Conservation (phyloP, 2,113 vertebrate genomes). For the Toxostoma redivivum region DNA sequence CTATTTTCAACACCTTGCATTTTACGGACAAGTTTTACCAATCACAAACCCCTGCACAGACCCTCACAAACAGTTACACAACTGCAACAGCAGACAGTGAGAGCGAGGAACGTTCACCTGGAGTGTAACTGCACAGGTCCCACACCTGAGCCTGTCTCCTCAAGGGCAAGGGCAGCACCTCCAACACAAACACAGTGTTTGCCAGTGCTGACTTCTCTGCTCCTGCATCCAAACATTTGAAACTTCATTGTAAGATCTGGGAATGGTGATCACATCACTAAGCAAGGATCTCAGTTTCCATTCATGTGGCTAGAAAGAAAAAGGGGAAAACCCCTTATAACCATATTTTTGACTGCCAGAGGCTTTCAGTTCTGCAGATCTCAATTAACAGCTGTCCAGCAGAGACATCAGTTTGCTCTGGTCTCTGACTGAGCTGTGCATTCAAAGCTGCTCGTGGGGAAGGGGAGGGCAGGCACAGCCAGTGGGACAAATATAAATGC, state of each 20-base stretch:
- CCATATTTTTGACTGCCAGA: not conserved
- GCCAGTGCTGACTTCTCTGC: not conserved
- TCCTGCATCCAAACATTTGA: fast-evolving
- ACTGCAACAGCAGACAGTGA: not conserved
- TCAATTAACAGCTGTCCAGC: not conserved
- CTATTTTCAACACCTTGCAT: not conserved
- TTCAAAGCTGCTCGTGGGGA: not conserved
- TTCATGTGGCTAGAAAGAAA: not conserved
- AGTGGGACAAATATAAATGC: not conserved
- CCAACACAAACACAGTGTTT: not conserved
- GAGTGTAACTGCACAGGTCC: not conserved
- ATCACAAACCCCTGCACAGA: not conserved
- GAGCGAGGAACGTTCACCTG: not conserved
- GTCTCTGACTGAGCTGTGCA: not conserved
- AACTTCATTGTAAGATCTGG: not conserved
- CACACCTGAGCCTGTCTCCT: not conserved
- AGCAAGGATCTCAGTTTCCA: not conserved
- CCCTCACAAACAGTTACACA: not conserved
- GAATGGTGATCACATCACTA: not conserved
- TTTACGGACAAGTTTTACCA: not conserved
- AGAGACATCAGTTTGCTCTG: not conserved
- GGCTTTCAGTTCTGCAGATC: not conserved
- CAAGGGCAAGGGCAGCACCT: not conserved
- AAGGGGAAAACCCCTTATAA: not conserved
- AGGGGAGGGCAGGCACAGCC: not conserved